Evolutionary conservation across 2,797 vertebrate species (phyloP), one percentile per base, ranked within the genome.

Genomic region (Sebastes steindachneri): DNA sequence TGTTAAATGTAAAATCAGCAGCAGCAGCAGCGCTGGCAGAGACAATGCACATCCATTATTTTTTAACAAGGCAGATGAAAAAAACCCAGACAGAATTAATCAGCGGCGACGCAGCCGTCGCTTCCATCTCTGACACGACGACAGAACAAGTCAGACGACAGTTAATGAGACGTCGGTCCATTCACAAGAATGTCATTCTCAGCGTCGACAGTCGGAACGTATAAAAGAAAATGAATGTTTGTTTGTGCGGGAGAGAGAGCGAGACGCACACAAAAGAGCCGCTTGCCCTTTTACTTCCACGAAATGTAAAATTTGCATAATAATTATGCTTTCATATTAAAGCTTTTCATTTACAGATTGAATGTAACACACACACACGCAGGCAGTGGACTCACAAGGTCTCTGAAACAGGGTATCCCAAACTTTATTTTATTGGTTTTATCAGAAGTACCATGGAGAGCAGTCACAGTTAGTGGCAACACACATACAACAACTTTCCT

Each of bases 351-450:
- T 26, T 19, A 14, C 45, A 48, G 45, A 51, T 51, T 51, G 19
- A 51, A 51, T 51, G 19, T 51, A 51, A 51, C 37, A 62, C 62
- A 62, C 62, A 62, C 62, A 68, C 21, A 74, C 19, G 25, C 23
- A 94, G 80, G 65, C 75, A 92, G 62, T 79, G 70, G 83, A 94
- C 65, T 86, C 91, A 2, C 33, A 74, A 75, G 82, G 83, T 95
- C 95, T 95, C 95, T 96, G 95, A 97, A 95, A 97, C 97, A 96
- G 96, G 97, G 97, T 96, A 97, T 98, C 96, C 96, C 96, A 97
- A 96, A 98, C 96, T 99, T 99, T 98, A 99, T 98, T 99, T 96
- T 94, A 95, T 96, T 93, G 89, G 86, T 90, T 90, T 96, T 96
- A 96, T 98, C 96, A 96, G 96, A 96, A 93, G 96, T 97, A 97